phyloP scores from a whole-genome alignment of 2,888 invertebrate genomes.

The Apoda limacodes region DNA sequence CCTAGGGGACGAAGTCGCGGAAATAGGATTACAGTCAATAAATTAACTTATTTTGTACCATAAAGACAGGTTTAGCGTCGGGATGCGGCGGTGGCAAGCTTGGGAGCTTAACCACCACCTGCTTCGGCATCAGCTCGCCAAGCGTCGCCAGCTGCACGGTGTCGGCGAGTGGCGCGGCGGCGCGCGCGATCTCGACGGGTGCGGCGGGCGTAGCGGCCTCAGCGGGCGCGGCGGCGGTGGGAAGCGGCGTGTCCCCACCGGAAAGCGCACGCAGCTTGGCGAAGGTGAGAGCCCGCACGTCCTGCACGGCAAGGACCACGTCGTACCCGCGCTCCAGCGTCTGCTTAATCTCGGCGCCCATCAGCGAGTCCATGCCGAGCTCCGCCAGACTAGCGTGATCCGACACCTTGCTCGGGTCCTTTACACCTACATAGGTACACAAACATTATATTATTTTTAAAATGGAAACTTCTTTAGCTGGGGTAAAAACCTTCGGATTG shows the following conservation, averaged over 20 bases:
- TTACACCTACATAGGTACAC: no score
- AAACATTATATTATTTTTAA: no score
- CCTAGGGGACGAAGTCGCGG: no score
- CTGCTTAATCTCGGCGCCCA: constrained; percentile 99
- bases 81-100: constrained; percentile 55
- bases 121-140: constrained; percentile 79
- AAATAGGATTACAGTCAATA: no score
- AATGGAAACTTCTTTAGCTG: no score
- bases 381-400: constrained; percentile 86
- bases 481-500: no score
- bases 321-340: constrained; percentile 94
- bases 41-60: no score
- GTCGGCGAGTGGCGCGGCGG: constrained; percentile 37
- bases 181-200: constrained; percentile 23
- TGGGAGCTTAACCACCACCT: constrained; percentile 76
- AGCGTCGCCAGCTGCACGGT: constrained; percentile 50
- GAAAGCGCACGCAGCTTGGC: constrained; percentile 75
- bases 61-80: constrained; percentile 56
- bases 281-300: constrained; percentile 88
- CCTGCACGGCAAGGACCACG: constrained; percentile 88
- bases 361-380: constrained; percentile 97
- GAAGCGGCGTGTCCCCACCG: constrained; percentile 28
- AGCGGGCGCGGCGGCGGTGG: constrained; percentile 10
- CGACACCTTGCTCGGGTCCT: constrained; percentile 83
- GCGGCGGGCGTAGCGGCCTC: constrained; percentile 20